phyloP scores from a whole-genome alignment of 1,140 invertebrate genomes.

The Calliphora vicina region DNA sequence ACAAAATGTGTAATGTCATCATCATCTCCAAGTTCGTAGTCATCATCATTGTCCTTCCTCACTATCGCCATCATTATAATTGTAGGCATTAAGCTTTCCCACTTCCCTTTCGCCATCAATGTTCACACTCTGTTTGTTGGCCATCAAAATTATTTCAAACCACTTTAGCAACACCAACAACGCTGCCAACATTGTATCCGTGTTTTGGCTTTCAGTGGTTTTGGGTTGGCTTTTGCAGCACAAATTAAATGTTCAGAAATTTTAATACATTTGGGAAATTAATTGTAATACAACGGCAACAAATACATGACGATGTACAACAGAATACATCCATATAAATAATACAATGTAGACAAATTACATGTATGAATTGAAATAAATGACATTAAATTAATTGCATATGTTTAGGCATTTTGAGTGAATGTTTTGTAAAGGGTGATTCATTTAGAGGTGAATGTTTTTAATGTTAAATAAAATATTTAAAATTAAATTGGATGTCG shows the following conservation, averaged over 20 bases:
- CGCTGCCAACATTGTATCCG: not conserved
- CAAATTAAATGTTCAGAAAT: not conserved
- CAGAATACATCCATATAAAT: not conserved
- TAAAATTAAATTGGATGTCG: too few relatives aligned
- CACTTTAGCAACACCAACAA: not conserved
- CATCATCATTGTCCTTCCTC: not conserved
- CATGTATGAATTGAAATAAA: slow-evolving; percentile 14
- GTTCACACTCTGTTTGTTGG: not conserved
- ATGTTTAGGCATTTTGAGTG: not conserved
- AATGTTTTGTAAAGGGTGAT: too few relatives aligned
- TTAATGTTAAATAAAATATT: too few relatives aligned
- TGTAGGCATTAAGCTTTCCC: too few relatives aligned
- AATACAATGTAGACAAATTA: not conserved
- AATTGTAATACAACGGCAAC: not conserved
- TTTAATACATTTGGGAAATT: slow-evolving; percentile 12
- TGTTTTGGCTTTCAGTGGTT: not conserved
- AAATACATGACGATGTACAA: not conserved
- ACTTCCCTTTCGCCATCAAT: too few relatives aligned
- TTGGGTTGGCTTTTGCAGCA: not conserved
- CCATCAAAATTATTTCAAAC: not conserved
- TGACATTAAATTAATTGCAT: slow-evolving; percentile 14
- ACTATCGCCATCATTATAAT: not conserved
- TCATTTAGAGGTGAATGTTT: too few relatives aligned
- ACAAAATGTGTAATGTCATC: not conserved
- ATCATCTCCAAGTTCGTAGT: not conserved